These are phyloP conservation scores for Chamaea fasciata DNA, from an alignment of 2,113 vertebrate genomes.

Conservation along the genomic window DNA sequence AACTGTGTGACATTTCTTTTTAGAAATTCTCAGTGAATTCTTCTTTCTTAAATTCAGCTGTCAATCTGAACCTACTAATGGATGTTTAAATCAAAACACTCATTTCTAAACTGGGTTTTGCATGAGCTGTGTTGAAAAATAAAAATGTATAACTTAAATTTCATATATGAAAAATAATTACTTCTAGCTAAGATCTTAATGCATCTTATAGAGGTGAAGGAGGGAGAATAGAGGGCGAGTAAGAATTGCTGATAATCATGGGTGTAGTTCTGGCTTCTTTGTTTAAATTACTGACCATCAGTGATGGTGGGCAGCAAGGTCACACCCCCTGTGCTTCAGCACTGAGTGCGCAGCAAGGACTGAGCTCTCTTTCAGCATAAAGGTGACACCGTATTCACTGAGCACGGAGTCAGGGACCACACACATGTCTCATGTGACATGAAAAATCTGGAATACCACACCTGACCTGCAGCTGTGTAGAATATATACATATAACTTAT, in stretches of 20 bases:
- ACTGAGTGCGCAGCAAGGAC: not conserved
- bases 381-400: not conserved
- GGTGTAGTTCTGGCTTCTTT: not conserved
- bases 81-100: not conserved
- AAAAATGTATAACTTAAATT: not conserved
- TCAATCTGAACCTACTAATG: not conserved
- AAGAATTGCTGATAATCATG: not conserved
- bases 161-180: not conserved
- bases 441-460: not conserved
- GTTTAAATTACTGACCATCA: not conserved
- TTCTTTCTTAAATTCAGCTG: not conserved
- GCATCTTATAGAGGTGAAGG: not conserved
- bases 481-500: not conserved
- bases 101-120: not conserved
- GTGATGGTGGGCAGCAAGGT: not conserved
- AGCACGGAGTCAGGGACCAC: not conserved
- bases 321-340: not conserved
- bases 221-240: not conserved
- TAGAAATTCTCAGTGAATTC: not conserved
- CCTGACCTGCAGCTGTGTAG: not conserved
- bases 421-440: not conserved
- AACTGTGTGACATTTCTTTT: not conserved
- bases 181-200: not conserved
- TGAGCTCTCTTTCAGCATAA: not conserved
- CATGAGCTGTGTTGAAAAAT: not conserved